Conservation (phyloP, 2,888 invertebrate genomes). For the Yponomeuta cagnagella region DNA sequence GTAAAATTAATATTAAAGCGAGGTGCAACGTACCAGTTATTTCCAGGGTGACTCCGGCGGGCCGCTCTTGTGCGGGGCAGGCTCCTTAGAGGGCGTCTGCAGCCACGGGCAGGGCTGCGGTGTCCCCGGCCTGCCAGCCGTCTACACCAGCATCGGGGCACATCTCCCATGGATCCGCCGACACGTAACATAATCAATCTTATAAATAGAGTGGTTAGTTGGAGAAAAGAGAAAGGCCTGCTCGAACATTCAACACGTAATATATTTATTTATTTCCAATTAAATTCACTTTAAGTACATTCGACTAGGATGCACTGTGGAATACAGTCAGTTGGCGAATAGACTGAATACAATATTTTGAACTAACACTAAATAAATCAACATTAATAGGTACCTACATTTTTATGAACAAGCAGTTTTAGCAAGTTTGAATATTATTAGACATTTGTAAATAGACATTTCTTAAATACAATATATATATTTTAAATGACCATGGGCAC, state of each 20-base stretch:
- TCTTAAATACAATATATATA: neutral
- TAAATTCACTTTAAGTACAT: neutral
- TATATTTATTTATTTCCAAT: neutral
- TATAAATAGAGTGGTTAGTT: neutral
- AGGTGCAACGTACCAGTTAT: neutral
- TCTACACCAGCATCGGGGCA: slow-evolving; percentile 53
- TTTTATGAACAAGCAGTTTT: neutral
- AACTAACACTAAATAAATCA: neutral
- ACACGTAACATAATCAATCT: neutral
- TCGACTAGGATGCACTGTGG: neutral
- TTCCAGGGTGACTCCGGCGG: slow-evolving; percentile 67
- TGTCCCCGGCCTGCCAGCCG: slow-evolving; percentile 48
- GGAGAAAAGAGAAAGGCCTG: neutral
- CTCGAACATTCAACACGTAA: neutral
- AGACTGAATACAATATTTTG: neutral
- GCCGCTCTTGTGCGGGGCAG: slow-evolving; percentile 50
- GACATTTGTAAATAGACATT: neutral
- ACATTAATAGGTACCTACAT: neutral
- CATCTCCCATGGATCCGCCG: slow-evolving; percentile 51
- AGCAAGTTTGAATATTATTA: neutral
- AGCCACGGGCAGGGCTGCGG: slow-evolving; percentile 63
- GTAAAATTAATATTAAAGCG: too few species aligned
- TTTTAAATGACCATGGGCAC: neutral
- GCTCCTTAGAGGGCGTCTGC: slow-evolving; percentile 49
- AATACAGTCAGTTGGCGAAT: neutral